Conservation (phyloP, 2,888 invertebrate genomes). For the Eilema depressum region DNA sequence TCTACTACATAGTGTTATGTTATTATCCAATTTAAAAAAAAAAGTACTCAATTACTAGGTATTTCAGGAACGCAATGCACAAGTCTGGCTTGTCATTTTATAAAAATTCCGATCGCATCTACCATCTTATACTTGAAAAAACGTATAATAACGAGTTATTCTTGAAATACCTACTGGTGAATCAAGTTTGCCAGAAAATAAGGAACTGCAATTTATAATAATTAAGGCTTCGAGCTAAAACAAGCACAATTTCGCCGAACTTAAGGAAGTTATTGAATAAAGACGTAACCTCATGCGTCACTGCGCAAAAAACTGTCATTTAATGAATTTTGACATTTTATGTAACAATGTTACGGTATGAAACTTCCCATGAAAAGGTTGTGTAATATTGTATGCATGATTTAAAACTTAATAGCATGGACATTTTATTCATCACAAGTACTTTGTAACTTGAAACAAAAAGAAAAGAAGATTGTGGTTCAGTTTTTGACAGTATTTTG, state of each 20-base stretch:
- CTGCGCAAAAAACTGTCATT: not conserved
- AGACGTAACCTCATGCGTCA: conserved; percentile 8
- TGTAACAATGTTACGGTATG: not conserved
- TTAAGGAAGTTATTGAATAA: not conserved
- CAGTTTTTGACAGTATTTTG: no score
- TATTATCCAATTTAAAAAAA: not conserved
- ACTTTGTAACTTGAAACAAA: no score
- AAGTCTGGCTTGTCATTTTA: not conserved
- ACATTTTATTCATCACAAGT: not conserved
- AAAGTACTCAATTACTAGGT: not conserved
- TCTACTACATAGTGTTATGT: no score
- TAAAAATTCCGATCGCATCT: not conserved
- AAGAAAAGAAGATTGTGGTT: no score
- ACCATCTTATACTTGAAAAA: not conserved
- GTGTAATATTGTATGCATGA: conserved; percentile 5
- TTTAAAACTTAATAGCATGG: not conserved
- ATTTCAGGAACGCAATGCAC: not conserved
- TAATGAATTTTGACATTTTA: conserved; percentile 9
- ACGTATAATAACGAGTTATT: conserved; percentile 6
- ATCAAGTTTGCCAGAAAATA: conserved; percentile 1
- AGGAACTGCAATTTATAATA: conserved; percentile 5
- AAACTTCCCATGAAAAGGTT: not conserved
- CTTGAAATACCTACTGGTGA: conserved; percentile 9
- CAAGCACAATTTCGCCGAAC: not conserved
- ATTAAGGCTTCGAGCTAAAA: not conserved